These are phyloP conservation scores for Macrophya annulata DNA, from an alignment of 2,888 invertebrate genomes.

Conservation along the genomic window DNA sequence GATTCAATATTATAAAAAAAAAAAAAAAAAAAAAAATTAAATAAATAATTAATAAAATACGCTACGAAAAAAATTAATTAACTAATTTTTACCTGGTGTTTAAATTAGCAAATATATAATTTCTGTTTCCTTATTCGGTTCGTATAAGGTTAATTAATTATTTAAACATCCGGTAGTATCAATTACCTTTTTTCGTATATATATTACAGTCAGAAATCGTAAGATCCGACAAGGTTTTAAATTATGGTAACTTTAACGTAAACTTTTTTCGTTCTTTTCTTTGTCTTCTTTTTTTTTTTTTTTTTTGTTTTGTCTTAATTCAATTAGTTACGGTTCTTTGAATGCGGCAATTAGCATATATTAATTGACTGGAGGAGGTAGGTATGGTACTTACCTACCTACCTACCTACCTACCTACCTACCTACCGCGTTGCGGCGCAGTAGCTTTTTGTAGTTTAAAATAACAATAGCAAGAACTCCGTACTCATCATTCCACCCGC, in stretches of 20 bases:
- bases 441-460: neutral
- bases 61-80: no score
- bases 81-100: neutral
- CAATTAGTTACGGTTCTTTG: constrained; percentile 47
- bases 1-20: neutral
- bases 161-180: neutral
- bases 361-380: constrained; percentile 22
- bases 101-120: neutral
- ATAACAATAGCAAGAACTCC: constrained; percentile 34
- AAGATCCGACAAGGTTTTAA: neutral
- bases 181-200: no score
- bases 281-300: neutral
- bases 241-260: constrained; percentile 26
- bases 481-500: constrained; percentile 9
- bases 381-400: no score
- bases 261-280: neutral
- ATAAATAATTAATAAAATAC: no score
- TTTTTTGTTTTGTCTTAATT: neutral
- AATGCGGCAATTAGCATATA: constrained; percentile 38
- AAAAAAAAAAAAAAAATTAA: neutral
- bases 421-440: neutral
- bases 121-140: neutral
- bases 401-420: no score
- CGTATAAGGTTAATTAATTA: neutral
- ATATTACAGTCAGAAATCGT: neutral